Base-by-base conservation (phyloP, 1,140 invertebrate species). In the Eriosoma lanigerum region DNA sequence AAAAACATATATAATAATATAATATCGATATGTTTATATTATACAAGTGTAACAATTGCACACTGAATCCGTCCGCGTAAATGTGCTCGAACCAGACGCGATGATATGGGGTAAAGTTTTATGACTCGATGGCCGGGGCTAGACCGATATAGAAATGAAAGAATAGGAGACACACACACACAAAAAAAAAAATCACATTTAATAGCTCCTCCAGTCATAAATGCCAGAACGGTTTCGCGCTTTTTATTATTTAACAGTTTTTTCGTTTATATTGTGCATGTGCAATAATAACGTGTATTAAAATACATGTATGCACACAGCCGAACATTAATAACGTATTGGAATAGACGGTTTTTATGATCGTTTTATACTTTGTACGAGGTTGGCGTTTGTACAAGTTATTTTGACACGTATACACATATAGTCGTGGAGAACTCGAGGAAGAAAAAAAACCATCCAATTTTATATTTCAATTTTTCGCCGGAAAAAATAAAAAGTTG, bases 211-310 rank as follows among this genome's bases (percentile, higher is more conserved):
- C 54, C 21, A 38, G 73, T 60, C 56, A 48, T 76, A 76, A 48
- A 78, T 26, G 75, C 21, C 38, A 9, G 21, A 78, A 78, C 56
- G 38, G 15, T 78, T 76, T 60, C 32, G 21, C 73, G 73, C 32
- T 38, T 78, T 78, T 78, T 78, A 78, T 78, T 78, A 78, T 78
- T 78, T 62, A 60, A 78, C 75, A 26, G 54, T 78, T 21, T 44
- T n/a, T 73, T 50, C 26, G 48, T 73, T 29, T 75, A 75, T 58
- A 56, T 75, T 38, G 26, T 38, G 29, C 4, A 73, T 44, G 72
- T 58, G 32, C 52, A 58, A 73, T 73, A 75, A 38, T 46, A n/a
- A 38, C 32, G 3, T 8, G 32, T 38, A 38, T 4, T 38, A 72
- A 56, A 72, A 50, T 15, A 66, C 1, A 12, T 24, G 24, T n/a